Base-by-base conservation (phyloP, 2,113 vertebrate species). In the Sander vitreus region DNA sequence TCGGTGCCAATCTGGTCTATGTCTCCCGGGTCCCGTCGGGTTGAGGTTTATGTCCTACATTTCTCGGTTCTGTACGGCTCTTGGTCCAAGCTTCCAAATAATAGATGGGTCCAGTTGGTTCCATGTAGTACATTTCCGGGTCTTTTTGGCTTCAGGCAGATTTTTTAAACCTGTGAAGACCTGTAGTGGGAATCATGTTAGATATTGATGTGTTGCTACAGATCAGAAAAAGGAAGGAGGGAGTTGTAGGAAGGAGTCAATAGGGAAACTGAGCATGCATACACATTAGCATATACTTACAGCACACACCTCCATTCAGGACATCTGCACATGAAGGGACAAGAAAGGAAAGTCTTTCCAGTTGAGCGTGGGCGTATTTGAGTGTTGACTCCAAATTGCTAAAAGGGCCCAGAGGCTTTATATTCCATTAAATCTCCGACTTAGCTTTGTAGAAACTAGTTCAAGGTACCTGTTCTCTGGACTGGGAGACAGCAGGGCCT, bases 301-400 rank as follows among this genome's bases (percentile, higher is more conserved):
- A 43, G 10, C 39, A 11, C 86, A 87, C 86, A 93, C 88, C 85
- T 91, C 81, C 76, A 85, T 85, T 91, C 88, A 91, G 86, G 85
- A 81, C 91, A 93, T 94, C 91, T 90, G 84, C 91, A 94, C 91
- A 93, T 93, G 91, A 93, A 94, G 93, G 89, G 81, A 82, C 82
- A 88, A 85, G 69, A 84, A 87, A 89, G 85, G 86, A 85, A 90
- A 93, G 90, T 83, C 88, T 92, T 89, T 89, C 85, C 85, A 89
- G 91, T 88, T 78, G 84, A 71, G 87, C 64, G 93, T 93, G 76
- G 93, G 92, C 15, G 86, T 91, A 84, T 95, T 93, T 93, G 90
- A 94, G 89, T 92, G 91, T 95, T 90, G 90, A 93, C 90, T 94
- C 86, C 85, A 92, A 92, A 93, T 92, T 92, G 87, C 91, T 94